These are phyloP conservation scores for Apotomis capreana DNA, from an alignment of 2,888 invertebrate species.

Conservation along the genomic window DNA sequence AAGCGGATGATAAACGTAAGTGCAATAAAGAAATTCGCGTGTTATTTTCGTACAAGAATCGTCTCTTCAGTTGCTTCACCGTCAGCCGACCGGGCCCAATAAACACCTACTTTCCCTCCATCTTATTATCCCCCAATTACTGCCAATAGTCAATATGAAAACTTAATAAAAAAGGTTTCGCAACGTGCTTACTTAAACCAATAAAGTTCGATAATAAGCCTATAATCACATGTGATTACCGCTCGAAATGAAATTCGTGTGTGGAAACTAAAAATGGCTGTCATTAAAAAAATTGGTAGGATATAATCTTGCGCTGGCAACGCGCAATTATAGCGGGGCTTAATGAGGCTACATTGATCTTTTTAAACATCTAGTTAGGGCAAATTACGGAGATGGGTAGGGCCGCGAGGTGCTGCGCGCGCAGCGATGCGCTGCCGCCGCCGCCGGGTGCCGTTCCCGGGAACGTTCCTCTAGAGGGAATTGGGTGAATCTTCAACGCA, in stretches of 20 bases:
- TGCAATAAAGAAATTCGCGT: no score
- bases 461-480: no score
- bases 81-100: not conserved
- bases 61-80: not conserved
- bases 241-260: slow-evolving; percentile 41
- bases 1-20: no score
- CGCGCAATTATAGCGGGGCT: slow-evolving; percentile 35
- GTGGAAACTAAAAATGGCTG: slow-evolving; percentile 39
- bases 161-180: slow-evolving; percentile 30
- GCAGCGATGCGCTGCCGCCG: no score
- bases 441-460: no score
- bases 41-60: no score
- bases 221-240: slow-evolving; percentile 33
- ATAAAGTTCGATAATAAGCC: slow-evolving; percentile 36
- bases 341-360: slow-evolving; percentile 41
- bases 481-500: no score
- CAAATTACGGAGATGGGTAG: slow-evolving; percentile 32
- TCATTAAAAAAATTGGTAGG: slow-evolving; percentile 43
- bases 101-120: slow-evolving; percentile 7
- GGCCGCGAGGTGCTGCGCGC: not conserved
- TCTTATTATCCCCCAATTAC: slow-evolving; percentile 12
- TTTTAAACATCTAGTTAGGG: slow-evolving; percentile 41
- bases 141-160: slow-evolving; percentile 12
- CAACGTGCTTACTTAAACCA: slow-evolving; percentile 39
- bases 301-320: slow-evolving; percentile 41